A percentile compares a stretch with the other conserved stretches of the same genome.
Evolutionary conservation across 1,140 invertebrate genomes (phyloP).

Genomic region (Tenebrio molitor): DNA sequence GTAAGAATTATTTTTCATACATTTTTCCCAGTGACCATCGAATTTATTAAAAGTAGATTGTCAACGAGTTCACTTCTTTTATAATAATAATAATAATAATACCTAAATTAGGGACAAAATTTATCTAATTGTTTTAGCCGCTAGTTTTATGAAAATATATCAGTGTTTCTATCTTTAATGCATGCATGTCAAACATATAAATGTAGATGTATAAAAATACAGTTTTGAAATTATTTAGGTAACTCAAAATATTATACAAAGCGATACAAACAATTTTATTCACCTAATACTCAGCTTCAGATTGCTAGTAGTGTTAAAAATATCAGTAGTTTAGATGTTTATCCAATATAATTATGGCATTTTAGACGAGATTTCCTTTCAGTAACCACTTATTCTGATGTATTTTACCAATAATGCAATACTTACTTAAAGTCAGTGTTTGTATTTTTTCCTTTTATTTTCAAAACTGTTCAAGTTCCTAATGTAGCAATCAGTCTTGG

Average conservation of each 20-base stretch:
- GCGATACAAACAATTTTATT: conserved; percentile 39
- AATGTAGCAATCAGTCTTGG: conserved; percentile 52
- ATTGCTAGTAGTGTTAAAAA: conserved; percentile 37
- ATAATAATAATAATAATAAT: conserved; percentile 6
- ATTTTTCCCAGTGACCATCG: conserved; percentile 28
- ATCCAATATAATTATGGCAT: conserved; percentile 57
- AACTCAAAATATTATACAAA: conserved; percentile 37
- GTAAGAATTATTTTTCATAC: conserved; percentile 3
- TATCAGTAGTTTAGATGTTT: conserved; percentile 57
- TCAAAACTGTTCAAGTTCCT: conserved; percentile 56
- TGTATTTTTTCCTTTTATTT: conserved; percentile 37
- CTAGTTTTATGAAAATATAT: conserved; percentile 56
- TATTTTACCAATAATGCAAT: conserved; percentile 44
- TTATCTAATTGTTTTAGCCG: conserved; percentile 45
- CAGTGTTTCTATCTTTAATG: conserved; percentile 57
- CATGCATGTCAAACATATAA: conserved; percentile 55
- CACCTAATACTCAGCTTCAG: conserved; percentile 54
- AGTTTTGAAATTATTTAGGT: conserved; percentile 27
- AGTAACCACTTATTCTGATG: conserved; percentile 1
- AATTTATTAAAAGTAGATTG: conserved; percentile 27
- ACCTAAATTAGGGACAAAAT: conserved; percentile 30
- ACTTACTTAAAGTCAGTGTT: conserved; percentile 13
- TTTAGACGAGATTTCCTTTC: conserved; percentile 55
- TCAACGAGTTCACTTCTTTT: conserved; percentile 31
- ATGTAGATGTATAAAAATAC: conserved; percentile 57